Percentiles rank a stretch among this genome's conserved stretches.
phyloP scores from a whole-genome alignment of 2,888 invertebrate genomes.

The Himalopsyche kuldschensis region DNA sequence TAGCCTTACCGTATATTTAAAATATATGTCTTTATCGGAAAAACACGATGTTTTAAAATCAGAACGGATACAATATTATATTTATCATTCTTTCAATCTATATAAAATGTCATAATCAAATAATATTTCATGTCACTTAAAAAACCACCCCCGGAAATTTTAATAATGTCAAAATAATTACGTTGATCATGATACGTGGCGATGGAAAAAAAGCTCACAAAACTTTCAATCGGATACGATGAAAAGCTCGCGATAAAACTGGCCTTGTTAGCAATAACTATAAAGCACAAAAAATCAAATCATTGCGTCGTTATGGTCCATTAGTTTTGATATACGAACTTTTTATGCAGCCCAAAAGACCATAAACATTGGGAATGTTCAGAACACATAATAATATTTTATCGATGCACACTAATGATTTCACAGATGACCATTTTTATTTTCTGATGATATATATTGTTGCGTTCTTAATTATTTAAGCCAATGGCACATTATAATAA shows the following conservation, averaged over 20 bases:
- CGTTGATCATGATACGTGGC: neutral
- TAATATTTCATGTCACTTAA: no score
- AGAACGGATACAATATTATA: no score
- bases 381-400: neutral
- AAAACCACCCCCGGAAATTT: no score
- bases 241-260: neutral
- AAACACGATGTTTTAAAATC: no score
- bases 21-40: no score
- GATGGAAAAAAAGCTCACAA: neutral
- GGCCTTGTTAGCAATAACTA: neutral
- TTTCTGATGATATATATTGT: neutral
- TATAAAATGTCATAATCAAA: no score
- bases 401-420: neutral
- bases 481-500: no score
- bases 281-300: neutral
- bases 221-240: neutral
- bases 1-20: no score
- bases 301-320: neutral
- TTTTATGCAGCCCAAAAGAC: neutral
- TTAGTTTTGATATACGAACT: constrained; percentile 1
- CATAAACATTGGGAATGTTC: neutral
- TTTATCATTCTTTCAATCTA: no score
- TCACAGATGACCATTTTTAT: neutral
- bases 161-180: neutral
- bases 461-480: no score